phyloP scores from a whole-genome alignment of 2,888 invertebrate species.

The Mellilla xanthometata region DNA sequence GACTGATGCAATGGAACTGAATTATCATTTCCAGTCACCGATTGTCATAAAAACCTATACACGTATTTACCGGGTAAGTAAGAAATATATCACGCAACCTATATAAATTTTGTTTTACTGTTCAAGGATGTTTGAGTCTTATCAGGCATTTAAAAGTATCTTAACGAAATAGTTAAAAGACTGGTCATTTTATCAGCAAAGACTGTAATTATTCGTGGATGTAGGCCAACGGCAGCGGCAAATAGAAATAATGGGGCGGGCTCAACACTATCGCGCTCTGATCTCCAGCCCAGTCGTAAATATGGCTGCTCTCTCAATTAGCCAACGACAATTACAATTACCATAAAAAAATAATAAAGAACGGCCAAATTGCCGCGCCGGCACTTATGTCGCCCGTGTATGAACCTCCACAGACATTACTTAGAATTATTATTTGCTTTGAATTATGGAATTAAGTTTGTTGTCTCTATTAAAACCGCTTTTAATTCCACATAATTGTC shows the following conservation, averaged over 20 bases:
- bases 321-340: conserved; percentile 70
- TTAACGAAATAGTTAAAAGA: conserved; percentile 12
- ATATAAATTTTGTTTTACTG: too few species aligned
- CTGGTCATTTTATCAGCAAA: conserved; percentile 33
- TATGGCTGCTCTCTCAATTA: conserved; percentile 70
- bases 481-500: conserved; percentile 24
- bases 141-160: too few species aligned
- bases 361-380: conserved; percentile 57
- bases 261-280: conserved; percentile 51
- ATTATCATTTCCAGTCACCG: not conserved
- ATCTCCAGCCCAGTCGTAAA: conserved; percentile 61
- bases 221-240: conserved; percentile 40
- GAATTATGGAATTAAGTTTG: conserved; percentile 43
- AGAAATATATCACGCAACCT: too few species aligned
- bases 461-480: conserved; percentile 26
- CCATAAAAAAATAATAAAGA: conserved; percentile 75
- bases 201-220: conserved; percentile 39
- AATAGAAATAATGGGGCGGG: conserved; percentile 64
- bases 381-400: conserved; percentile 46
- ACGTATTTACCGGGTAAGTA: too few species aligned
- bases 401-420: conserved; percentile 40
- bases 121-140: too few species aligned
- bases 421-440: conserved; percentile 48
- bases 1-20: not conserved
- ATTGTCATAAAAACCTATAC: too few species aligned